Base-by-base conservation (phyloP, 2,113 vertebrate species). In the Corythaeola cristata region DNA sequence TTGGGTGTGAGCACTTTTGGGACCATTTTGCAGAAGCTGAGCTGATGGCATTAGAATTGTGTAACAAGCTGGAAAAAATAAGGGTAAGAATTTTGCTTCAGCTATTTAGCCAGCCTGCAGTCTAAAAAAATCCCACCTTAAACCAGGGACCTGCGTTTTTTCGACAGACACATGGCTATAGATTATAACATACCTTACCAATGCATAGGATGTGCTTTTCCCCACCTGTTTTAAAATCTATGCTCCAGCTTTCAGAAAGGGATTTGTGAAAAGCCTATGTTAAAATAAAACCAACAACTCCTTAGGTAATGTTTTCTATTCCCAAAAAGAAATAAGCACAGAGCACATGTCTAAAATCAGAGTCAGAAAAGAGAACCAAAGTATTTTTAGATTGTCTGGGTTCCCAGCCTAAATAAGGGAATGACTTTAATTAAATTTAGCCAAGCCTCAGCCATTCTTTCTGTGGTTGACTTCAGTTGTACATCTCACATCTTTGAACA, bases 341-440 rank as follows among this genome's bases (percentile, higher is more conserved):
- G 76, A 89, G 37, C 75, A 89, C 63, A 88, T 88, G 55, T 63
- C 73, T 91, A 45, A 94, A 95, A 94, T 47, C 71, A 89, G 78
- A 92, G 71, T 53, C 85, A 91, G 89, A 88, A 78, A 59, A 52
- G 76, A 87, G 55, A 73, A 35, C 45, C 55, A 21, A 68, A 78
- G 30, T 95, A 93, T 94, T 95, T 95, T 95, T 90, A 96, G 87
- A 32, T 73, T n/a, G 87, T 82, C 91, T 96, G 90, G 21, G 75
- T 95, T 91, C 59, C 73, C 89, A 88, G 86, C 37, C 85, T 18
- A 27, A 94, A 76, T 7, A 69, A 93, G 80, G 75, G 89, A 91
- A 75, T 35, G 67, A 69, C 85, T 97, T 96, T 52, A 94, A 95
- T 95, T 90, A 88, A 23, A 78, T 84, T 41, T 47, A 93, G 76